Evolutionary conservation across 1,140 invertebrate species (phyloP).

Genomic region (Drosophila punjabiensis): DNA sequence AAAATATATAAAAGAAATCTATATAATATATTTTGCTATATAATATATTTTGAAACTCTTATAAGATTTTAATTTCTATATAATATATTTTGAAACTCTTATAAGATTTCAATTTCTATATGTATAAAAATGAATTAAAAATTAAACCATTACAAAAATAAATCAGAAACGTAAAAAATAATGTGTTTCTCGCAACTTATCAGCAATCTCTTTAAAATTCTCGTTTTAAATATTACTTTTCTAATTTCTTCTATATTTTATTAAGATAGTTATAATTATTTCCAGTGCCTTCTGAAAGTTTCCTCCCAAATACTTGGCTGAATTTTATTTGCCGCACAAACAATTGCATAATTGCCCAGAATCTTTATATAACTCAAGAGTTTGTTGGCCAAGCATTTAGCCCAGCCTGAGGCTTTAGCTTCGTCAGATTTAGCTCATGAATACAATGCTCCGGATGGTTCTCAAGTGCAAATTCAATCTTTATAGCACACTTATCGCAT

Average conservation of each 20-base stretch:
- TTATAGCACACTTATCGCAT: constrained; percentile 56
- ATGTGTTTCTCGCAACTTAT: not conserved
- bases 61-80: too few species aligned
- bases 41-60: too few species aligned
- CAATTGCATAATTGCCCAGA: constrained; percentile 79
- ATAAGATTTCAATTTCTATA: not conserved
- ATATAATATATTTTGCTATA: too few species aligned
- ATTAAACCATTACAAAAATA: not conserved
- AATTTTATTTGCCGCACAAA: constrained; percentile 81
- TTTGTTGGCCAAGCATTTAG: constrained; percentile 64
- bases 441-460: constrained; percentile 27
- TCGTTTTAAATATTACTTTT: too few species aligned
- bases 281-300: constrained; percentile 40
- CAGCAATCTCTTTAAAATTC: not conserved
- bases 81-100: too few species aligned
- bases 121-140: not conserved
- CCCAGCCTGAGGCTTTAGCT: constrained; percentile 8
- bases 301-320: constrained; percentile 58
- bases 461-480: constrained; percentile 65
- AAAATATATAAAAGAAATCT: too few species aligned
- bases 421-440: constrained; percentile 30
- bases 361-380: constrained; percentile 59
- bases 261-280: too few species aligned
- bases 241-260: not conserved
- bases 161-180: too few species aligned